A percentile compares a stretch with the other conserved stretches of the same genome.
Evolutionary conservation across 2,113 vertebrate genomes (phyloP).

Genomic region (Nerophis ophidion): DNA sequence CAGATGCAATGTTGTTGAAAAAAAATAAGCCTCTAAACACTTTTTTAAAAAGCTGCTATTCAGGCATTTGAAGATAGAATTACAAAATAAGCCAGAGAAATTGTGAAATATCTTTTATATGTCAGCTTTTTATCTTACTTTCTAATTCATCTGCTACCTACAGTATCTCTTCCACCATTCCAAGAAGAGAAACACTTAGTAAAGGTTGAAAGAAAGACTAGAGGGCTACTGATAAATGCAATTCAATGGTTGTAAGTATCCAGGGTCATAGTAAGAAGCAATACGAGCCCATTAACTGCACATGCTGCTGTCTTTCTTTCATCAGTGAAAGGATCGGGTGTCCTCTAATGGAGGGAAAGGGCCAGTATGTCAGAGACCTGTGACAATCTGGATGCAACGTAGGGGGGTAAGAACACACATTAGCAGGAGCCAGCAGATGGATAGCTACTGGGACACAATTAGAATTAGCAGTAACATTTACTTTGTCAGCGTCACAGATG

Average conservation of each 20-base stretch:
- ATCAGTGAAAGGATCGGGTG: slow-evolving; percentile 58
- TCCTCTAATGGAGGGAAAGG: slow-evolving; percentile 65
- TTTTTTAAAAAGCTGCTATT: too few relatives aligned
- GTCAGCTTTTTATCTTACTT: slow-evolving; percentile 25
- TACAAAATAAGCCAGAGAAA: too few relatives aligned
- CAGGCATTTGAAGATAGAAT: too few relatives aligned
- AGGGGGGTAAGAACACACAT: slow-evolving; percentile 40
- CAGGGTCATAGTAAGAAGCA: slow-evolving; percentile 41
- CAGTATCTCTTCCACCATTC: slow-evolving; percentile 44
- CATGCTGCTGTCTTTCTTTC: slow-evolving; percentile 30
- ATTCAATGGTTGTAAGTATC: slow-evolving; percentile 50
- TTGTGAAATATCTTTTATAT: slow-evolving; percentile 1
- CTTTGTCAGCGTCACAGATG: slow-evolving; percentile 38
- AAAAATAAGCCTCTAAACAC: too few relatives aligned
- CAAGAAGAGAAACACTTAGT: slow-evolving; percentile 38
- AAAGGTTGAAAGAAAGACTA: slow-evolving; percentile 42
- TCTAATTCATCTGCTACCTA: slow-evolving; percentile 41
- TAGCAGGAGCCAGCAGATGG: slow-evolving; percentile 21
- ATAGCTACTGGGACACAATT: slow-evolving; percentile 26
- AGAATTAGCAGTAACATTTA: slow-evolving; percentile 45
- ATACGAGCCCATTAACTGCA: slow-evolving; percentile 51
- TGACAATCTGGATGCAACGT: slow-evolving; percentile 39
- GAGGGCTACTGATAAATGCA: slow-evolving; percentile 48
- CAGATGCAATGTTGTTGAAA: too few relatives aligned
- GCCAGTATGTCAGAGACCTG: slow-evolving; percentile 41